Evolutionary conservation across 1,140 invertebrate species (phyloP).

Genomic region (Saxidomus purpurata): DNA sequence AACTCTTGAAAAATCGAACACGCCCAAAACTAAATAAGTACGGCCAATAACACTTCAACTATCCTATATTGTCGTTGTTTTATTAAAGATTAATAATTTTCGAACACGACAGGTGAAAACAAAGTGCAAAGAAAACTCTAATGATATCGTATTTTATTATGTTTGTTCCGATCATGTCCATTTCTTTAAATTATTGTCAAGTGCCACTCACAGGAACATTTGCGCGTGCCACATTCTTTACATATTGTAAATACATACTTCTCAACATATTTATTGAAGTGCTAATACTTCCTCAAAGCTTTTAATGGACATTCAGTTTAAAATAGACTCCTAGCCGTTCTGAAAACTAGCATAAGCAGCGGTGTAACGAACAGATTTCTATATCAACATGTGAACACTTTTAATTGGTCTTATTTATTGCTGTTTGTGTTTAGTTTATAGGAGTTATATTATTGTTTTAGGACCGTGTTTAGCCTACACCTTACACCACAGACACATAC

Average conservation of each 20-base stretch:
- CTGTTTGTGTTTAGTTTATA: background rate
- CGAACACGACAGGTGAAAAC: conserved; percentile 50
- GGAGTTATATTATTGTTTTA: background rate
- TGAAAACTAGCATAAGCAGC: too few relatives aligned
- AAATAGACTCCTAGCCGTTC: too few relatives aligned
- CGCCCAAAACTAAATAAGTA: conserved; percentile 47
- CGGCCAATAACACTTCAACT: conserved; percentile 40
- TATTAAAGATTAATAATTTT: conserved; percentile 57
- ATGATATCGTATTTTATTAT: conserved; percentile 9
- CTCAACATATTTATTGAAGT: background rate
- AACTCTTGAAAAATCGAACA: conserved; percentile 31
- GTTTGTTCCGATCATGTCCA: background rate
- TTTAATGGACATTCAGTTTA: background rate
- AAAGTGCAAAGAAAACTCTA: background rate
- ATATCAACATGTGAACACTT: background rate
- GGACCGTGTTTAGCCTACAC: background rate
- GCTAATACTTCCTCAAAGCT: background rate
- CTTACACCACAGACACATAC: background rate
- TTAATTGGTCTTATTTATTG: background rate
- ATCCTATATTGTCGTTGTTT: conserved; percentile 6
- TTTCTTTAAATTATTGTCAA: background rate
- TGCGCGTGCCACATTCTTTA: conserved; percentile 36
- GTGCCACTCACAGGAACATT: conserved; percentile 18
- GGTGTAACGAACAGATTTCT: too few relatives aligned
- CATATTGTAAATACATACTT: conserved; percentile 1